Evolutionary conservation across 2,113 vertebrate genomes (phyloP).

Genomic region (Apodemus speciosus): DNA sequence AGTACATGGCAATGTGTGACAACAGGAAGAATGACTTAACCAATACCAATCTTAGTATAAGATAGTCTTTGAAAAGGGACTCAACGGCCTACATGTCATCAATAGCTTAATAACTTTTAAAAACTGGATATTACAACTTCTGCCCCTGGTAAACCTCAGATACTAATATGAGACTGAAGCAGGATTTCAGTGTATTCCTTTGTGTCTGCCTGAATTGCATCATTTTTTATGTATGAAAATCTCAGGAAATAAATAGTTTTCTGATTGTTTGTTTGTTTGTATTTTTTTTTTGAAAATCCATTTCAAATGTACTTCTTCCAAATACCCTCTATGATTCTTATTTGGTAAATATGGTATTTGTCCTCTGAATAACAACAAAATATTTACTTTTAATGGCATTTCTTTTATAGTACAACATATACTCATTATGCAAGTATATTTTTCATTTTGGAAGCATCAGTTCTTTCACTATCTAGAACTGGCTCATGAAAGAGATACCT

Average conservation of each 20-base stretch:
- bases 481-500: not conserved
- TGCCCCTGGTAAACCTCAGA: not conserved
- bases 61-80: not conserved
- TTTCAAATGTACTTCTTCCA: not conserved
- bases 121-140: not conserved
- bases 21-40: not conserved
- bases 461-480: not conserved
- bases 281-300: not conserved
- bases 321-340: not conserved
- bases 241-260: not conserved
- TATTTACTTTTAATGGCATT: not conserved
- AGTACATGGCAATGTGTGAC: not conserved
- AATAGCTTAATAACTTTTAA: not conserved
- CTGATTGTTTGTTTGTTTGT: not conserved
- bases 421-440: not conserved
- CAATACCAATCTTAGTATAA: constrained; percentile 2
- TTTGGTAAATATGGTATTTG: not conserved
- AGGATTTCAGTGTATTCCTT: not conserved
- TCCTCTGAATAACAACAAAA: not conserved
- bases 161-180: not conserved
- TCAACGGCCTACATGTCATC: not conserved
- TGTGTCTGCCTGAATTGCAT: not conserved
- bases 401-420: not conserved
- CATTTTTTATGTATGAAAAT: not conserved
- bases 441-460: not conserved